Conservation (phyloP, 2,888 invertebrate species). For the Drosophila atripex region DNA sequence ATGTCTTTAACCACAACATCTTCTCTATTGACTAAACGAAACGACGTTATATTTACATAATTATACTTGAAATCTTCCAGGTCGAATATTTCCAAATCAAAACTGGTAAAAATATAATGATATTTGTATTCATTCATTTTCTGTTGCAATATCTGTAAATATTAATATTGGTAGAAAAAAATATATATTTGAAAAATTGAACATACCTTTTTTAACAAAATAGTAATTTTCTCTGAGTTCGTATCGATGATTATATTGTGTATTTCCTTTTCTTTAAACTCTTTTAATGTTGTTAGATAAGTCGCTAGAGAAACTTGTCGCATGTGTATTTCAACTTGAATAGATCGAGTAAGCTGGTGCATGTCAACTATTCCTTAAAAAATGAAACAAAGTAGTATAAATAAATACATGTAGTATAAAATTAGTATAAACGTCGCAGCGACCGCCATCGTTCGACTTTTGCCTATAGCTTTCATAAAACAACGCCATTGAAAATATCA, state of each 20-base stretch:
- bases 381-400: background rate
- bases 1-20: slow-evolving; percentile 88
- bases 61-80: slow-evolving; percentile 97
- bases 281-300: slow-evolving; percentile 90
- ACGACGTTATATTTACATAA: slow-evolving; percentile 96
- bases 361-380: slow-evolving; percentile 84
- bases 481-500: no score
- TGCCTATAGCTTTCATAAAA: no score
- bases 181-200: background rate
- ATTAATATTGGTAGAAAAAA: background rate
- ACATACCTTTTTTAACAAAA: slow-evolving; percentile 90
- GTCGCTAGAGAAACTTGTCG: slow-evolving; percentile 87
- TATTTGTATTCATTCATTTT: slow-evolving; percentile 94
- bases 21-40: slow-evolving; percentile 90
- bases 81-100: slow-evolving; percentile 93
- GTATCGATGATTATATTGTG: slow-evolving; percentile 91
- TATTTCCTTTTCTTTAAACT: slow-evolving; percentile 91
- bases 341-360: slow-evolving; percentile 88
- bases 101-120: slow-evolving; percentile 91
- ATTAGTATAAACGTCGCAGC: no score
- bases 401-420: no score
- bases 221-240: slow-evolving; percentile 88
- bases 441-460: no score
- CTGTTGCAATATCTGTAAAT: slow-evolving; percentile 85
- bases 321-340: slow-evolving; percentile 89